phyloP scores from a whole-genome alignment of 2,113 vertebrate species.

The Baryphthengus martii region DNA sequence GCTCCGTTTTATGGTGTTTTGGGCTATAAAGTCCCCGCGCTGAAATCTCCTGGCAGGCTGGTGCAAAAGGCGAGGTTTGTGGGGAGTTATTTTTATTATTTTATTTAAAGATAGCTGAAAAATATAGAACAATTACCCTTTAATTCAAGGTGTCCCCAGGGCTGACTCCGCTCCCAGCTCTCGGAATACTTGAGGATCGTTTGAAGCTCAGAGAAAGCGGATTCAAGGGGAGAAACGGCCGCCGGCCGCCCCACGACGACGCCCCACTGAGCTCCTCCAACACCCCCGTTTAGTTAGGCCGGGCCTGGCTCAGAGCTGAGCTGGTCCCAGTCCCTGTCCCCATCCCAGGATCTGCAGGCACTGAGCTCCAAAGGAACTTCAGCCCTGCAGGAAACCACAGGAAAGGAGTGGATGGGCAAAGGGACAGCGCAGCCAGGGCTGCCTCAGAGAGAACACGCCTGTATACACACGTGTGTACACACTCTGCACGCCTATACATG shows the following conservation, averaged over 20 bases:
- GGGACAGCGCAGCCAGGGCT: background rate
- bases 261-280: background rate
- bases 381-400: background rate
- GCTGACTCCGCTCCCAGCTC: background rate
- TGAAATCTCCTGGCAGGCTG: background rate
- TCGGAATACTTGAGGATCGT: background rate
- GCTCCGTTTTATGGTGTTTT: slow-evolving; percentile 3
- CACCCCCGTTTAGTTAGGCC: too few species aligned
- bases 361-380: background rate
- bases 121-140: background rate
- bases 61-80: background rate
- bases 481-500: background rate
- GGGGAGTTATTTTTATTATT: background rate
- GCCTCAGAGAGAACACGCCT: background rate
- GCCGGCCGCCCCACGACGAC: rapidly evolving
- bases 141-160: background rate
- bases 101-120: background rate
- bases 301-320: background rate
- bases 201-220: background rate
- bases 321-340: background rate
- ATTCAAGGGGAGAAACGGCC: rapidly evolving
- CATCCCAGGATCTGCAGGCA: background rate
- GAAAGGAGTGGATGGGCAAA: background rate
- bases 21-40: background rate
- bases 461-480: too few species aligned